Evolutionary conservation across 2,888 invertebrate species (phyloP).

Genomic region (Cistogaster globosa): DNA sequence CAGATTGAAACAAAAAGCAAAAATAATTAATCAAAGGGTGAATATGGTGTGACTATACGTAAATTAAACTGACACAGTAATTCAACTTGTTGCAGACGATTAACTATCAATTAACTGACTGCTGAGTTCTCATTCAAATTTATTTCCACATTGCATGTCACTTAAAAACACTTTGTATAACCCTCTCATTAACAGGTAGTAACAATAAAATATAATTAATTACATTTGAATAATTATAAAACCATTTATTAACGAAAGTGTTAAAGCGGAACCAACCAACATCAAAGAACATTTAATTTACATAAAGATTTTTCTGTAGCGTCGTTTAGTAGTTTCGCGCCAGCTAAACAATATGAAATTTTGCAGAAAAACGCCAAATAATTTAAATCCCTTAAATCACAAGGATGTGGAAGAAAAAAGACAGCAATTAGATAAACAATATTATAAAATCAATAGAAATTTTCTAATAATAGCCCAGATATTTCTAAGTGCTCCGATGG

Average conservation of each 20-base stretch:
- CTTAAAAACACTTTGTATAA: background rate
- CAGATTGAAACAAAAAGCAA: too few relatives aligned
- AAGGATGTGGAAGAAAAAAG: conserved; percentile 1
- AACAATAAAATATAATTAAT: conserved; percentile 45
- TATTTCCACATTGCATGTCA: background rate
- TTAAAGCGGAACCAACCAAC: background rate
- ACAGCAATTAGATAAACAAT: conserved; percentile 52
- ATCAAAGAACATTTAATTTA: conserved; percentile 4
- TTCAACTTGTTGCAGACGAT: too few relatives aligned
- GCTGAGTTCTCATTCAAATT: background rate
- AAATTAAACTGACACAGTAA: too few relatives aligned
- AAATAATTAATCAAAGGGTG: too few relatives aligned
- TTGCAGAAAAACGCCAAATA: conserved; percentile 16
- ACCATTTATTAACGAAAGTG: conserved; percentile 42
- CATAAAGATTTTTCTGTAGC: background rate
- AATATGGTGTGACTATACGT: too few relatives aligned
- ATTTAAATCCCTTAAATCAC: background rate
- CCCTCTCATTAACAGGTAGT: background rate
- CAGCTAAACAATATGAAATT: conserved; percentile 28
- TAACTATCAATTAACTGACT: too few relatives aligned
- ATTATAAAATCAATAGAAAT: conserved; percentile 61
- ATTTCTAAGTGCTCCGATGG: conserved; percentile 72
- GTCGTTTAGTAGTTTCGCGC: background rate
- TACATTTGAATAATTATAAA: conserved; percentile 58
- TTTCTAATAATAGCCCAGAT: conserved; percentile 71